Percentiles rank a stretch among this genome's conserved stretches.
phyloP scores from a whole-genome alignment of 2,888 invertebrate genomes.

The Rotaria magnacalcarata region DNA sequence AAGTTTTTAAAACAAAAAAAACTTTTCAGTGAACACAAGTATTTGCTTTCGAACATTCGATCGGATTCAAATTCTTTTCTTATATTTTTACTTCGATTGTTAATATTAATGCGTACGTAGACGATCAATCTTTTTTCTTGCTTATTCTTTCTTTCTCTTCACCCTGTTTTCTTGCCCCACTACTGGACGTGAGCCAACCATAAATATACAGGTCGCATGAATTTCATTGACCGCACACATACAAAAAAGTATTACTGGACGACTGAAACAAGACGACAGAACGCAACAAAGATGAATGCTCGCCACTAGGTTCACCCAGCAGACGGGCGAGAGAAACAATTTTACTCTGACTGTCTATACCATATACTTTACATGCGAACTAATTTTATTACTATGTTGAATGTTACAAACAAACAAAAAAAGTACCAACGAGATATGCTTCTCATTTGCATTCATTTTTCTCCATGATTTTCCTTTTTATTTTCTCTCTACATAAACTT shows the following conservation, averaged over 20 bases:
- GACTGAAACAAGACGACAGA: neutral
- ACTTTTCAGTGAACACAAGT: neutral
- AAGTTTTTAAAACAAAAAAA: neutral
- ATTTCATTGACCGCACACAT: neutral
- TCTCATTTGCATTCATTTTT: neutral
- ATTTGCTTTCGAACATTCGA: neutral
- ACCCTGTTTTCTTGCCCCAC: neutral
- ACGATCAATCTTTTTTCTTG: neutral
- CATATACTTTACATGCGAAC: neutral
- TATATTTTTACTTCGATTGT: neutral
- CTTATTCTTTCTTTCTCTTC: neutral
- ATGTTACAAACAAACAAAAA: neutral
- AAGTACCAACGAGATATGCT: neutral
- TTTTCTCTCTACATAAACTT: neutral
- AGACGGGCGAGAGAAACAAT: neutral
- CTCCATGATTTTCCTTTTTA: neutral
- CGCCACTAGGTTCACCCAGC: neutral
- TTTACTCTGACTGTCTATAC: neutral
- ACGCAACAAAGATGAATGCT: constrained; percentile 31
- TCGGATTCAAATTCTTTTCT: neutral
- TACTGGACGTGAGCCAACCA: neutral
- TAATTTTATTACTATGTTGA: neutral
- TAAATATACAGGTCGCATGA: neutral
- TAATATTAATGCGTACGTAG: neutral
- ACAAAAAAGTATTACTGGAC: neutral